Conservation (phyloP, 2,797 vertebrate species). For the Kryptopterus vitreolus region DNA sequence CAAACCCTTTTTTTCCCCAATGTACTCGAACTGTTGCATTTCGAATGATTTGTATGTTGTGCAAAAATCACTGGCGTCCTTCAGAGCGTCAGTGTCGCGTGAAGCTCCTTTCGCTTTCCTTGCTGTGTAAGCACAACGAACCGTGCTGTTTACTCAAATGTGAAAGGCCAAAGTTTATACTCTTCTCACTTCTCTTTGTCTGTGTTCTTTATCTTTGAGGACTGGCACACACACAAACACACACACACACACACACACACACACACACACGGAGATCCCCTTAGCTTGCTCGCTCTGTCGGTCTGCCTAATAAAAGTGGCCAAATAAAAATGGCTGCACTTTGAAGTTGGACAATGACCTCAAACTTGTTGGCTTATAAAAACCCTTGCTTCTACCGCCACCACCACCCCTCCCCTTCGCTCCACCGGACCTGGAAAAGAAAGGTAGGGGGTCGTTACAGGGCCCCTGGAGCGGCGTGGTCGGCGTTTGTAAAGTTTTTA, state of each 20-base stretch:
- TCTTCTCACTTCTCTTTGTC: conserved; percentile 29
- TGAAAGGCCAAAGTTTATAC: conserved; percentile 59
- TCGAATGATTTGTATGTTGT: too few species aligned
- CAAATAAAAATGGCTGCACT: conserved; percentile 52
- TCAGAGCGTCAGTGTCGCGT: background rate
- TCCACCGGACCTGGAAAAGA: background rate
- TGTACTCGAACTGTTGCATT: too few species aligned
- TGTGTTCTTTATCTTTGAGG: conserved; percentile 1
- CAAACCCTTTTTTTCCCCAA: too few species aligned
- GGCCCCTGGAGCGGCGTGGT: background rate
- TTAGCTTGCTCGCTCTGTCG: conserved; percentile 34
- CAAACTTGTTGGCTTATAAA: conserved; percentile 64
- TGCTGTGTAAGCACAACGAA: conserved; percentile 49
- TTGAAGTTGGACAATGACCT: conserved; percentile 74
- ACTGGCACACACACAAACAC: background rate
- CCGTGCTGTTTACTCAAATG: conserved; percentile 60
- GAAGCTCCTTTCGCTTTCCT: conserved; percentile 53
- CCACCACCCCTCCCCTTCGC: background rate
- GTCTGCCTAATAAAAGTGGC: conserved; percentile 60
- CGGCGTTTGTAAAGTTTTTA: conserved; percentile 10
- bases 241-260: background rate
- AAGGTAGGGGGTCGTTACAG: background rate
- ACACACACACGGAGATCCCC: background rate
- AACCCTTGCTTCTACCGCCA: background rate
- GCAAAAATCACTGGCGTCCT: too few species aligned